Evolutionary conservation across 2,888 invertebrate genomes (phyloP).

Genomic region (Caenorhabditis macrosperma): DNA sequence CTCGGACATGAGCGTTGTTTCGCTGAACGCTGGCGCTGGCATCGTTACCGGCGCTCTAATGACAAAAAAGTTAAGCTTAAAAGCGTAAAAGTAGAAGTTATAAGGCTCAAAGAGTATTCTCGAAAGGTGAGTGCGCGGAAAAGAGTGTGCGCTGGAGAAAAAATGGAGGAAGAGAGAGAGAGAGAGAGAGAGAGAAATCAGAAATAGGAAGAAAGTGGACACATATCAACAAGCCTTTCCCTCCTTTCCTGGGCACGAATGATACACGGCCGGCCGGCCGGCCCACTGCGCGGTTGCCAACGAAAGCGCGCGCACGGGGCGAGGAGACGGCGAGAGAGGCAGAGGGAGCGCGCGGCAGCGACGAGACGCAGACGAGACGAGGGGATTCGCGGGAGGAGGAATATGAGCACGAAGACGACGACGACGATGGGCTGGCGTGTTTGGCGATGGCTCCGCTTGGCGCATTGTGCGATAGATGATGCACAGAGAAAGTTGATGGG

Average conservation of each 20-base stretch:
- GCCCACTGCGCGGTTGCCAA: too few species aligned
- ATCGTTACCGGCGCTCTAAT: too few species aligned
- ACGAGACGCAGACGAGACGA: too few species aligned
- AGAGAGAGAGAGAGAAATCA: background rate
- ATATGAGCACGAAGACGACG: too few species aligned
- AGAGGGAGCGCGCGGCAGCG: too few species aligned
- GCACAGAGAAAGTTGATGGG: too few species aligned
- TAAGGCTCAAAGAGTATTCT: background rate
- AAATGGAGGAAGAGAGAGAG: background rate
- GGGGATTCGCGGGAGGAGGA: too few species aligned
- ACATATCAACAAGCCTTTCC: background rate
- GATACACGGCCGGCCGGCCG: background rate
- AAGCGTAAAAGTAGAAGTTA: background rate
- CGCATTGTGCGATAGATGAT: background rate
- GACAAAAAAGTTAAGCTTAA: too few species aligned
- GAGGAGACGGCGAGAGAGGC: background rate
- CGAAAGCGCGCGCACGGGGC: background rate
- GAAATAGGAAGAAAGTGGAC: background rate
- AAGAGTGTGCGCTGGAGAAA: background rate
- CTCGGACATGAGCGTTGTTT: constrained; percentile 48
- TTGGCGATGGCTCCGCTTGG: background rate
- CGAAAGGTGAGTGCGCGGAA: background rate
- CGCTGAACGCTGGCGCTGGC: constrained; percentile 45
- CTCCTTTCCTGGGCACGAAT: background rate
- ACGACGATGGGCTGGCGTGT: too few species aligned